Conservation (phyloP, 2,888 invertebrate genomes). For the Chrysolina americana region DNA sequence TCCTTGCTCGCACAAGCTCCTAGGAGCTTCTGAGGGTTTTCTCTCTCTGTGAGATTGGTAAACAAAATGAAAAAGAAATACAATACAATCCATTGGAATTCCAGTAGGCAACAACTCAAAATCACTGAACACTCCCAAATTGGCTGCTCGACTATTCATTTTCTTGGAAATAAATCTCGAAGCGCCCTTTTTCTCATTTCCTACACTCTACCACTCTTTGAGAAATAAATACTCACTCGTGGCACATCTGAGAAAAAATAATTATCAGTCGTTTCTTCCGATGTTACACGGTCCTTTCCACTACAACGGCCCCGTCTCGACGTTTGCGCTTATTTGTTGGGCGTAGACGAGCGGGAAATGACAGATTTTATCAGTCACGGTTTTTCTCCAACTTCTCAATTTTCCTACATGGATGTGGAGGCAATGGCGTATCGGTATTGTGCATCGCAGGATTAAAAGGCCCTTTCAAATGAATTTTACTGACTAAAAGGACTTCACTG, state of each 20-base stretch:
- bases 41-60: no score
- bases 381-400: conserved; percentile 60
- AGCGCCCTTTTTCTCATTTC: conserved; percentile 49
- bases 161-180: not conserved
- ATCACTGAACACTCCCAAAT: no score
- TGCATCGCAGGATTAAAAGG: conserved; percentile 26
- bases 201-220: conserved; percentile 32
- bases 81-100: no score
- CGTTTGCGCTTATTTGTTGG: conserved; percentile 52
- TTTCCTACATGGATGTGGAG: conserved; percentile 45
- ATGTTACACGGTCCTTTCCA: conserved; percentile 49
- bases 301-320: conserved; percentile 32
- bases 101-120: no score
- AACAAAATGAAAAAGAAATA: no score
- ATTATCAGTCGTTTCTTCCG: conserved; percentile 45
- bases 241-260: conserved; percentile 45
- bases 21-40: no score
- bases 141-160: not conserved
- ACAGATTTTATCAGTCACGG: conserved; percentile 60
- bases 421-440: conserved; percentile 33
- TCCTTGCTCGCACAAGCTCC: no score
- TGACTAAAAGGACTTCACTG: not conserved
- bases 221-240: conserved; percentile 36
- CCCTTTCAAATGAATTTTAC: not conserved
- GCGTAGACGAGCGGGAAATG: conserved; percentile 60